phyloP scores from a whole-genome alignment of 2,888 invertebrate species.

The Eupithecia exiguata region DNA sequence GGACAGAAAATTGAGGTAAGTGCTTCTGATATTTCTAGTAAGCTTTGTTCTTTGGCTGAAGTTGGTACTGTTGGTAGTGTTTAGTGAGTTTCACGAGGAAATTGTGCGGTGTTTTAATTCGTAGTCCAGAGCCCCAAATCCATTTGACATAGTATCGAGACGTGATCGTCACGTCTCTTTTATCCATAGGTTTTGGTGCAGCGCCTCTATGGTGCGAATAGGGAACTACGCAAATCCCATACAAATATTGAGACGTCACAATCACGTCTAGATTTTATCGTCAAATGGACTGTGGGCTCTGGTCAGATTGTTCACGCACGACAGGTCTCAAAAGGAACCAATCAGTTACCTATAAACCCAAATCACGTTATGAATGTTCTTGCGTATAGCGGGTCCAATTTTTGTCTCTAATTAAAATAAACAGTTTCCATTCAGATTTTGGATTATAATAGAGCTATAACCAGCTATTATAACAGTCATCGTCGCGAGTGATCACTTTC shows the following conservation, averaged over 20 bases:
- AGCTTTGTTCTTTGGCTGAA: neutral
- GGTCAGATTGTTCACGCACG: neutral
- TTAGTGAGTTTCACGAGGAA: neutral
- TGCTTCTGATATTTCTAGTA: constrained; percentile 12
- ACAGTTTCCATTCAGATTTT: neutral
- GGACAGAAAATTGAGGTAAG: constrained; percentile 59
- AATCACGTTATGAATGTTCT: too few species aligned
- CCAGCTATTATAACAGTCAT: neutral
- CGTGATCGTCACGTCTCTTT: too few species aligned
- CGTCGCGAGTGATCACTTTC: neutral
- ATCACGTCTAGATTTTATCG: too few species aligned
- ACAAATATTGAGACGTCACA: too few species aligned
- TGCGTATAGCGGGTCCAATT: neutral
- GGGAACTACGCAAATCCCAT: too few species aligned
- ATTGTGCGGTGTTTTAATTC: neutral
- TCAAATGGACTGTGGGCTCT: too few species aligned
- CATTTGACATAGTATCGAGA: too few species aligned
- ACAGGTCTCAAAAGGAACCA: neutral
- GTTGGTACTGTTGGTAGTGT: neutral
- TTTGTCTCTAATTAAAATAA: neutral
- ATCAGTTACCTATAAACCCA: neutral
- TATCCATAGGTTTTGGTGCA: too few species aligned
- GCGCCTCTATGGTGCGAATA: too few species aligned
- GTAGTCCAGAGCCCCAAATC: too few species aligned
- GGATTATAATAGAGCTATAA: neutral